A percentile compares a stretch with the other conserved stretches of the same genome.
Evolutionary conservation across 2,113 vertebrate genomes (phyloP).

Genomic region (Corythaeola cristata): DNA sequence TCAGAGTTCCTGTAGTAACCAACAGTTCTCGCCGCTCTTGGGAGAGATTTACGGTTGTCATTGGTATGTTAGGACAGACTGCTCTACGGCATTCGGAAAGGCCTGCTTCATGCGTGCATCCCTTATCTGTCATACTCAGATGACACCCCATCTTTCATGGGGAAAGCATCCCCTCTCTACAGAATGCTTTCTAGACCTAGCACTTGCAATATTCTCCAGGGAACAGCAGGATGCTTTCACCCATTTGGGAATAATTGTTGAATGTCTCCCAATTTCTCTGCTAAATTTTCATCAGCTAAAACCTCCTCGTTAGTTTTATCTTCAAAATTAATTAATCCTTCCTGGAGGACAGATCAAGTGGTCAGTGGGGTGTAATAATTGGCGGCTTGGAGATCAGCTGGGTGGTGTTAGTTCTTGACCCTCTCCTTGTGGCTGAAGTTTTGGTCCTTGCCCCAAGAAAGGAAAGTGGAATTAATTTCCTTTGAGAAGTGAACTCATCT

Average conservation of each 20-base stretch:
- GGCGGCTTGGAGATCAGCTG: not conserved
- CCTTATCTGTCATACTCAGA: not conserved
- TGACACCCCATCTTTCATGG: not conserved
- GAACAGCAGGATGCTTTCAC: not conserved
- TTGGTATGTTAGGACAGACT: not conserved
- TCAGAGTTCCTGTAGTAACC: not conserved
- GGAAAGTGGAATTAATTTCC: not conserved
- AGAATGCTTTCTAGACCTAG: not conserved
- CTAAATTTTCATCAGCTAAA: not conserved
- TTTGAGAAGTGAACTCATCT: not conserved
- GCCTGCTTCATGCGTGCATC: not conserved
- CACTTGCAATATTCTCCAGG: not conserved
- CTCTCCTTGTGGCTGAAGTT: not conserved
- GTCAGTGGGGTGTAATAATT: not conserved
- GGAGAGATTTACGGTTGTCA: not conserved
- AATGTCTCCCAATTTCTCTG: not conserved
- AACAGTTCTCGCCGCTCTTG: not conserved
- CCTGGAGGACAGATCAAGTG: not conserved
- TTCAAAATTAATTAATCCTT: not conserved
- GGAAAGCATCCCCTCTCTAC: not conserved
- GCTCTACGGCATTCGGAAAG: not conserved
- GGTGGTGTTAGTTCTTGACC: not conserved
- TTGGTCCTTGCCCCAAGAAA: not conserved
- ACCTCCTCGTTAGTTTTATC: not conserved
- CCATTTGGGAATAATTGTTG: not conserved